Evolutionary conservation across 2,797 vertebrate genomes (phyloP), one percentile per base, ranked within the genome.

Genomic region (Psittacula derbiana): DNA sequence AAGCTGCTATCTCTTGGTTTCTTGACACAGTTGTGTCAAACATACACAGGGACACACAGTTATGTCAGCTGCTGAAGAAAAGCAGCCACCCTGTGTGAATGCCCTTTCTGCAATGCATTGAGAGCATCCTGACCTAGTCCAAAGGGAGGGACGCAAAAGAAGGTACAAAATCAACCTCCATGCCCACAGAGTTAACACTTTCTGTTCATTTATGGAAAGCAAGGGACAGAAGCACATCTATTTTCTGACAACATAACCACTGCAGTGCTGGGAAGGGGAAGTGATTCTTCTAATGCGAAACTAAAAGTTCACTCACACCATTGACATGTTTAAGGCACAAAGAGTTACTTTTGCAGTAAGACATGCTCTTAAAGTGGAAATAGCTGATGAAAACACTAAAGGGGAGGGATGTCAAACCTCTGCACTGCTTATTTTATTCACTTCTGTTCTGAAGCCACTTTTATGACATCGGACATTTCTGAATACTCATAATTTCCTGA

Each of bases 21-120:
- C 75, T n/a, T 50, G 61, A 38, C 57, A 90, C 16, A 27, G 38
- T 6, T 53, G 61, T 33, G 66, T 43, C 40, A 47, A 64, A 74
- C 24, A 13, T 4, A 72, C 21, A 27, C 33, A 47, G 6, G 7
- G 8, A 5, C 3, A 6, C 4, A 1, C 1, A 2, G 21, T 36
- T 72, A 52, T 41, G 36, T 43, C 61, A 81, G 78, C 64, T 86
- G 86, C 6, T 1, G n/a, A 73, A 55, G 38, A 12, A 53, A 71
- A 23, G 41, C 60, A 58, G 21, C n/a, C n/a, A 11, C 23, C 14
- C n/a, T 57, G 55, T 23, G 55, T 23, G n/a, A 57, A 33, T 23
- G 55, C 21, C n/a, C n/a, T 33, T 57, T 33, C 60, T 66, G 66
- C 55, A 40, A 40, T 23, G 12, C 1, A 6, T 60, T 53, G 80